Evolutionary conservation across 1,140 invertebrate genomes (phyloP), one percentile per base, ranked within the genome.

Genomic region (Cydia pomonella): DNA sequence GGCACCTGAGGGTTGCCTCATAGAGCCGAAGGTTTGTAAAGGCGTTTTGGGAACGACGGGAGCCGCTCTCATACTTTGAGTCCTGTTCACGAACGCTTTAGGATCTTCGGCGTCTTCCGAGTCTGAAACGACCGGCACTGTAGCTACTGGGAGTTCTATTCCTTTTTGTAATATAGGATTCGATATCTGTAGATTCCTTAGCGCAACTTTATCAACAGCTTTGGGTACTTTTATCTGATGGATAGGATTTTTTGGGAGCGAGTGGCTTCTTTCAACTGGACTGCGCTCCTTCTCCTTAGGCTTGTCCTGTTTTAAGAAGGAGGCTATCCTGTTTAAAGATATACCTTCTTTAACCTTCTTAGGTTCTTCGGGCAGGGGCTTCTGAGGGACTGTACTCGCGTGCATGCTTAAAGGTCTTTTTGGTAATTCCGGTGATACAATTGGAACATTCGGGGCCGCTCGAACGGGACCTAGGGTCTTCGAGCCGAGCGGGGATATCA

Each of bases 171-270:
- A 94, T 80, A 97, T 97, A 0, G 97, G 97, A 85, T 95, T 94
- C 0, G 97, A 98, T 80, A 98, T 98, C 85, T 97, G 95, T 33
- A 97, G 84, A 62, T 95, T 96, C n/a, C 96, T 93, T 38, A 97
- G 82, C 0, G 94, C 94, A 9, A 95, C 95, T 77, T 96, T 95
- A 80, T 97, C 96, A 0, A 96, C 89, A 3, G 94, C 92, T 79
- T 96, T 96, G 33, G 94, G 94, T 41, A 95, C 93, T 84, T 95
- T 96, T 0, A 94, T 82, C 82, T 94, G 93, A 76, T 93, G 93
- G 64, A 94, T 93, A 18, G 93, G 93, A 73, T 93, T 95, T 50
- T 95, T 94, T 0, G 95, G 94, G 16, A 95, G 80, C 0, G 95
- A 94, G 77, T 94, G 94, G 62, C 94, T 94, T 64, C 93, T 91